These are phyloP conservation scores for Tetranychus piercei DNA, from an alignment of 2,888 invertebrate species.

Conservation along the genomic window DNA sequence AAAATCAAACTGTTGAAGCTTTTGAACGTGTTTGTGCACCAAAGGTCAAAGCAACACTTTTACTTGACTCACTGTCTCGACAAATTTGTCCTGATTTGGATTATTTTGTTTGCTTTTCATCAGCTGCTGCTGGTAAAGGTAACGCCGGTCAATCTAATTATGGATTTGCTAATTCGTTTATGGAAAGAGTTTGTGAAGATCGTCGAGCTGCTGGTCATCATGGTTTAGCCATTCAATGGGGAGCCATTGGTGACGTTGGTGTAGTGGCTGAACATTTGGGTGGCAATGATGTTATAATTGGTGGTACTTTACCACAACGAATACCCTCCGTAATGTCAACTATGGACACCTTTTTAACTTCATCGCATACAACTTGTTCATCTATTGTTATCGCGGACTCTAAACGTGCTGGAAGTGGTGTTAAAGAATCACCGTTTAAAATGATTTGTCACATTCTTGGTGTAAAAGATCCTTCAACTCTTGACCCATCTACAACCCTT, in stretches of 20 bases:
- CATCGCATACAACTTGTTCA: constrained; percentile 62
- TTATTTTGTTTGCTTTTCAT: constrained; percentile 88
- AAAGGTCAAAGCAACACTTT: constrained; percentile 63
- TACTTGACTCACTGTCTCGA: constrained; percentile 60
- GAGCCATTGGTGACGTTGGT: constrained; percentile 51
- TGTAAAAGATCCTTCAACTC: constrained; percentile 61
- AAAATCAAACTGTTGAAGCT: constrained; percentile 59
- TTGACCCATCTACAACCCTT: constrained; percentile 54
- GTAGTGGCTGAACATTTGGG: constrained; percentile 62
- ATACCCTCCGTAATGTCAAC: constrained; percentile 75
- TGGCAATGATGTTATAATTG: constrained; percentile 69
- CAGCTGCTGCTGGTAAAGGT: constrained; percentile 85
- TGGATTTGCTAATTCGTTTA: constrained; percentile 85
- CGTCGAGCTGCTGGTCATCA: constrained; percentile 66
- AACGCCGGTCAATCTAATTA: constrained; percentile 92
- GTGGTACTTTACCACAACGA: constrained; percentile 86
- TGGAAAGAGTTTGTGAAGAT: constrained; percentile 83
- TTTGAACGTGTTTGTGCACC: constrained; percentile 62
- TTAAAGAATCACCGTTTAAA: constrained; percentile 18
- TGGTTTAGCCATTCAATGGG: constrained; percentile 88
- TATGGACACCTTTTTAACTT: constrained; percentile 75
- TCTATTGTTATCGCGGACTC: constrained; percentile 40
- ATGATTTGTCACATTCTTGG: constrained; percentile 36
- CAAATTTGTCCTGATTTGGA: constrained; percentile 54
- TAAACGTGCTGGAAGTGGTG: constrained; percentile 11